Evolutionary conservation across 2,888 invertebrate species (phyloP), one percentile per base, ranked within the genome.

Genomic region (Caenorhabditis sp.): DNA sequence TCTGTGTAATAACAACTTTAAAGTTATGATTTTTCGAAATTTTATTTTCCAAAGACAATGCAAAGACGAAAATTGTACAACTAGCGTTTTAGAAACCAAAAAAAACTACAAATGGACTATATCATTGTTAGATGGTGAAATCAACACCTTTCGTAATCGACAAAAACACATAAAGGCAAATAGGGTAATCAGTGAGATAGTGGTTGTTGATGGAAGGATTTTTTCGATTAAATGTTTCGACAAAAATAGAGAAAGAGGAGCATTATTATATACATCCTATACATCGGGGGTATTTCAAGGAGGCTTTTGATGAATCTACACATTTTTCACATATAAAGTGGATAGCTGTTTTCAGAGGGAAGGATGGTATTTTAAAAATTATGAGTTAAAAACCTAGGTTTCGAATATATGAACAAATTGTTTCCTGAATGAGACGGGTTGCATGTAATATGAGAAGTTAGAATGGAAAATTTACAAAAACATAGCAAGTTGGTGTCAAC

Each of bases 301-400:
- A 12, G 36, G 36, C n/a, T 36, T 36, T 36, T 36, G 36, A 43
- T 17, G 14, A 43, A 43, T 43, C 43, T 43, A 43, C 43, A 43
- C 43, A 43, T 43, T 43, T n/a, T 43, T 43, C 43, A 43, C 43
- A 43, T 43, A 43, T 43, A 43, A 43, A 43, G 43, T 43, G 43
- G 43, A 17, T 43, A 43, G 43, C 14, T 43, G 17, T n/a, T n/a
- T n/a, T n/a, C 31, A 43, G 14, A 43, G 17, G 17, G 14, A 43
- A 17, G 43, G 14, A 14, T 5, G 43, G 14, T 5, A 43, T 31
- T 31, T 31, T 31, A 14, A 43, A 43, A 14, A 43, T 10, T 10
- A 43, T 2, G 17, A 43, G n/a, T n/a, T n/a, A n/a, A 43, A 43
- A 17, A 17, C 12, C 43, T 43, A 43, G 43, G 14, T 43, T 43